A percentile compares a stretch with the other conserved stretches of the same genome.
phyloP scores from a whole-genome alignment of 2,113 vertebrate species.

The Azemiops feae region DNA sequence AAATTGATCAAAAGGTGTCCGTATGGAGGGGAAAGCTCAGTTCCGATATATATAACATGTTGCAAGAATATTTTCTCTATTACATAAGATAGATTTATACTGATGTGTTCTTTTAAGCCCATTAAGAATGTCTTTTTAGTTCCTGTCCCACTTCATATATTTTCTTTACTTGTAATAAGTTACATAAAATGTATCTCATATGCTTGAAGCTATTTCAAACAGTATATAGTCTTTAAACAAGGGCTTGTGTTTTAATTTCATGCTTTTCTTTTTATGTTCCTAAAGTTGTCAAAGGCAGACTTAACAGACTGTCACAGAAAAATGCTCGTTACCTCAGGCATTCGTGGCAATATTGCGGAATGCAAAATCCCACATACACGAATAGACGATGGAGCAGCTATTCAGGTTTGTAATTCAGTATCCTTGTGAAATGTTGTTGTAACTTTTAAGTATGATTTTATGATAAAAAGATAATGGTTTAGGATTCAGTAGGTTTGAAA shows the following conservation, averaged over 20 bases:
- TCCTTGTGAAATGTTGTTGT: not conserved
- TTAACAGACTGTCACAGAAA: constrained; percentile 60
- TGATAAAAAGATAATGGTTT: not conserved
- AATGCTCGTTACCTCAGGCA: constrained; percentile 59
- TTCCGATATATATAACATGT: not conserved
- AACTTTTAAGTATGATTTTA: not conserved
- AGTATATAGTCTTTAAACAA: constrained; percentile 10
- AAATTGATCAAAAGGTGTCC: not conserved
- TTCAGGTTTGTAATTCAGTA: constrained; percentile 71
- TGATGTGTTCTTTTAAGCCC: not conserved
- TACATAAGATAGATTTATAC: not conserved
- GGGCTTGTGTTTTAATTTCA: constrained; percentile 39
- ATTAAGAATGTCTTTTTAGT: not conserved
- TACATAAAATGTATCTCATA: not conserved
- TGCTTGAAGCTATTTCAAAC: constrained; percentile 14
- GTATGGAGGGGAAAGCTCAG: no score
- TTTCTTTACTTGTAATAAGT: not conserved
- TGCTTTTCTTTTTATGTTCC: constrained; percentile 37
- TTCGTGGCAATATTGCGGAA: constrained; percentile 59
- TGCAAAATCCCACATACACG: constrained; percentile 76
- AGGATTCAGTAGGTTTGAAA: not conserved
- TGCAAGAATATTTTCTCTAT: not conserved
- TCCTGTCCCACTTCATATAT: not conserved
- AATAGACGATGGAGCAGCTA: constrained; percentile 73
- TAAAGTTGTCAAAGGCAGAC: constrained; percentile 66